These are phyloP conservation scores for Phallusia fumigata DNA, from an alignment of 23 tunicate species.

Conservation along the genomic window DNA sequence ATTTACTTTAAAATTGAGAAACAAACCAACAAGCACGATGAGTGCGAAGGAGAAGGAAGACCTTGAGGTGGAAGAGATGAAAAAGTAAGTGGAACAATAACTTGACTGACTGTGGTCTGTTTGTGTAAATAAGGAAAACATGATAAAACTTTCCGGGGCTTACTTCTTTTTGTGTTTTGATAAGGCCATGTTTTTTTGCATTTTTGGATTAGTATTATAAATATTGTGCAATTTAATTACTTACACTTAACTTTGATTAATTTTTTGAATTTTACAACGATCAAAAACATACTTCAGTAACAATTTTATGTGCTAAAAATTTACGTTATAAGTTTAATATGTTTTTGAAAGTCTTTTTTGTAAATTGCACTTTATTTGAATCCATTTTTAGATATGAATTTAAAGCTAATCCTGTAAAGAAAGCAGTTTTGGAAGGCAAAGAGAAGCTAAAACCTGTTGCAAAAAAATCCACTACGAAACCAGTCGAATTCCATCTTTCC, in stretches of 20 bases:
- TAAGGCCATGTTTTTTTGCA: no score
- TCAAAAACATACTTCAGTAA: neutral
- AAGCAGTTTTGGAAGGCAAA: neutral
- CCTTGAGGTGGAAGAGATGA: slow-evolving; percentile 61
- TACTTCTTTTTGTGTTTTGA: no score
- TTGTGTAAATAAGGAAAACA: no score
- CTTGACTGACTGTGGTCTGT: no score
- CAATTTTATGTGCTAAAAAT: no score
- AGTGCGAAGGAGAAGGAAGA: slow-evolving; percentile 61
- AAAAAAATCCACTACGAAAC: slow-evolving; percentile 24
- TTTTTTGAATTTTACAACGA: neutral
- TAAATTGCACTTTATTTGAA: neutral
- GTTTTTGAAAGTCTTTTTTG: neutral
- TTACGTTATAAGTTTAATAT: no score
- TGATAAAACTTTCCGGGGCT: no score
- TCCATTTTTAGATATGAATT: slow-evolving; percentile 10
- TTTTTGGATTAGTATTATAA: no score
- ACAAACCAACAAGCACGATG: slow-evolving; percentile 25
- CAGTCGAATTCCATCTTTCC: slow-evolving; percentile 44
- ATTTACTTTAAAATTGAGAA: slow-evolving; percentile 29
- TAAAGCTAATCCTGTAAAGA: slow-evolving; percentile 35
- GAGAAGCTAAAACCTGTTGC: slow-evolving; percentile 18
- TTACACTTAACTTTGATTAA: no score
- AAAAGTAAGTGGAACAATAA: slow-evolving; percentile 18
- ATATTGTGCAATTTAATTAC: no score